These are phyloP conservation scores for Athalia cordata DNA, from an alignment of 2,888 invertebrate species.

Conservation along the genomic window DNA sequence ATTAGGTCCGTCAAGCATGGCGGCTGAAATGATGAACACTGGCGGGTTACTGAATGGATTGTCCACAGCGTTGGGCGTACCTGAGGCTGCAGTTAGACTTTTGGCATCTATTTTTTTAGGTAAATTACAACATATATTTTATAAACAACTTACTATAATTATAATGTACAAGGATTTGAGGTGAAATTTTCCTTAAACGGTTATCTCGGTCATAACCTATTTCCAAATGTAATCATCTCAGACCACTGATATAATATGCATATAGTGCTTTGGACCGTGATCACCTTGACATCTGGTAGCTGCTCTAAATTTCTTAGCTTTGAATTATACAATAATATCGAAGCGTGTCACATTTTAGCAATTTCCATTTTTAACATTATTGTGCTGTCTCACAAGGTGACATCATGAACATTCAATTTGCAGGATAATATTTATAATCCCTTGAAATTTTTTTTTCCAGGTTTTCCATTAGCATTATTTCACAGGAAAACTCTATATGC, in stretches of 20 bases:
- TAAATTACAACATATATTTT: constrained; percentile 67
- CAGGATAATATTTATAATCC: background rate
- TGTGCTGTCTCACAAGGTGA: background rate
- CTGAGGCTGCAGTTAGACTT: constrained; percentile 80
- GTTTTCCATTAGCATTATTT: constrained; percentile 83
- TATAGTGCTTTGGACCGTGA: background rate
- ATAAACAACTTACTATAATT: constrained; percentile 9
- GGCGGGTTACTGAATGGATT: constrained; percentile 59
- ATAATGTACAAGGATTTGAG: background rate
- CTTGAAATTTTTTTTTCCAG: constrained; percentile 73
- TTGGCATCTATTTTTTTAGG: constrained; percentile 80
- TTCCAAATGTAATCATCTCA: background rate
- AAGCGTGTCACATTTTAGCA: background rate
- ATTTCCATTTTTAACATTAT: background rate
- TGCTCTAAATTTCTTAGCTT: background rate
- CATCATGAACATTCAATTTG: background rate
- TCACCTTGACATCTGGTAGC: constrained; percentile 14
- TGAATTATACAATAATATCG: background rate
- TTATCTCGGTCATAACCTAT: constrained; percentile 38
- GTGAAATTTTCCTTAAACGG: constrained; percentile 24
- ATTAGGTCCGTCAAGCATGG: constrained; percentile 30
- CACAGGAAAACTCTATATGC: constrained; percentile 79
- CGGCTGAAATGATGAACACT: constrained; percentile 17
- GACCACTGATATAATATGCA: background rate
- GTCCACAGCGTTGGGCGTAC: constrained; percentile 76